phyloP scores from a whole-genome alignment of 2,113 vertebrate genomes.

The Siphamia tubifer region DNA sequence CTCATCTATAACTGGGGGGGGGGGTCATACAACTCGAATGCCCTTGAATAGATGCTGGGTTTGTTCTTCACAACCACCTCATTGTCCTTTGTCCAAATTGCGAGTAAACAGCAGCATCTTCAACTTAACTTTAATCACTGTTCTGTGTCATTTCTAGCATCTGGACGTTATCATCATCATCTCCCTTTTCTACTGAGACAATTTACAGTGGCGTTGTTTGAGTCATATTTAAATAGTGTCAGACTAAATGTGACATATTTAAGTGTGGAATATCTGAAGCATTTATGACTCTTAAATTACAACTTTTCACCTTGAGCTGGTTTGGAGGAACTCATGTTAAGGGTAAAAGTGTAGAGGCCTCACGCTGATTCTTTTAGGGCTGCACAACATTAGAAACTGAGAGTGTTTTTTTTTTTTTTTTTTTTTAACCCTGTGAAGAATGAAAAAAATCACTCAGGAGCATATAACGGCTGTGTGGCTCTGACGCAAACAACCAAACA shows the following conservation, averaged over 20 bases:
- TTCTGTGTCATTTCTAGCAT: conserved; percentile 3
- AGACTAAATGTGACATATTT: neutral
- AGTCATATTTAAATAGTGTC: conserved; percentile 1
- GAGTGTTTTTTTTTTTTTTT: too few species aligned
- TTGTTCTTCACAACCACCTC: neutral
- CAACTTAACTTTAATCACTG: neutral
- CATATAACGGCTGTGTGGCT: too few species aligned
- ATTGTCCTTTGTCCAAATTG: neutral
- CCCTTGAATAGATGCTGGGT: too few species aligned
- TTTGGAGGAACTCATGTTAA: too few species aligned
- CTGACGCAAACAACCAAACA: too few species aligned
- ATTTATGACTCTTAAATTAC: neutral
- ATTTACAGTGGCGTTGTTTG: neutral
- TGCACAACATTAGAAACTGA: too few species aligned
- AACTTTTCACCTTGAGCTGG: neutral
- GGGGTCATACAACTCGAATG: too few species aligned
- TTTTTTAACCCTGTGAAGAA: too few species aligned
- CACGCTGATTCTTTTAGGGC: too few species aligned
- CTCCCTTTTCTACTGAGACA: neutral
- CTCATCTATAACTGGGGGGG: too few species aligned
- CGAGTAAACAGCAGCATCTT: neutral
- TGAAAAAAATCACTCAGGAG: too few species aligned
- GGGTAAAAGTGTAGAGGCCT: too few species aligned
- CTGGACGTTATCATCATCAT: conserved; percentile 15
- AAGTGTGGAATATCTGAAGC: neutral